phyloP scores from a whole-genome alignment of 2,888 invertebrate genomes.

The Luperina testacea region DNA sequence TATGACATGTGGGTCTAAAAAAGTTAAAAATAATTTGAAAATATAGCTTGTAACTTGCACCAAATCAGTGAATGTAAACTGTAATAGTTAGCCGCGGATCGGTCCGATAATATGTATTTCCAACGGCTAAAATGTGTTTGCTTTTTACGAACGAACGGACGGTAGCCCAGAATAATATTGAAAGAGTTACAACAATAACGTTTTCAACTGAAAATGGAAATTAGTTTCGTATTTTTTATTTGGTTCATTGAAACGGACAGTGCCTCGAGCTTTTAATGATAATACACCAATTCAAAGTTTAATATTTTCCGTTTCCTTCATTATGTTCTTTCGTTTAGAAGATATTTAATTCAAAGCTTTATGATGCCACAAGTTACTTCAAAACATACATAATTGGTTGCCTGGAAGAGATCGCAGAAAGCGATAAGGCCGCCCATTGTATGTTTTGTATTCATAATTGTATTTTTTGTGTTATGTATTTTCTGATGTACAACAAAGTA shows the following conservation, averaged over 20 bases:
- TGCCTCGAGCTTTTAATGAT: conserved; percentile 5
- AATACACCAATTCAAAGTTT: not conserved
- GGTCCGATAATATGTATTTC: conserved; percentile 80
- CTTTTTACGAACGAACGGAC: conserved; percentile 62
- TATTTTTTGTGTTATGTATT: too few species aligned
- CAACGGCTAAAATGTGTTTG: conserved; percentile 70
- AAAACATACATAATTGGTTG: too few species aligned
- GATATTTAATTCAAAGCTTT: not conserved
- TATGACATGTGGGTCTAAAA: not conserved
- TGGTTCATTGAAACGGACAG: not conserved
- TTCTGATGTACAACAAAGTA: too few species aligned
- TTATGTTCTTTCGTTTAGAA: not conserved
- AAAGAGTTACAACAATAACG: conserved; percentile 52
- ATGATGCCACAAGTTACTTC: not conserved
- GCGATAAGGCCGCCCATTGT: too few species aligned
- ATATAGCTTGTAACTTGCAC: conserved; percentile 61
- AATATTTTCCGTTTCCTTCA: not conserved
- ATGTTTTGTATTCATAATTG: too few species aligned
- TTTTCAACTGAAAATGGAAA: conserved; percentile 50
- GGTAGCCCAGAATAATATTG: conserved; percentile 52
- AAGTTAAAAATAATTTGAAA: too few species aligned
- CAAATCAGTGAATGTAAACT: conserved; percentile 77
- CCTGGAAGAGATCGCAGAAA: too few species aligned
- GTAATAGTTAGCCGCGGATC: conserved; percentile 80
- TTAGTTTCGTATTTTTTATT: conserved; percentile 34